A percentile compares a stretch with the other conserved stretches of the same genome.
These are phyloP conservation scores for Paralichthys olivaceus DNA, from an alignment of 2,113 vertebrate species.

Conservation along the genomic window DNA sequence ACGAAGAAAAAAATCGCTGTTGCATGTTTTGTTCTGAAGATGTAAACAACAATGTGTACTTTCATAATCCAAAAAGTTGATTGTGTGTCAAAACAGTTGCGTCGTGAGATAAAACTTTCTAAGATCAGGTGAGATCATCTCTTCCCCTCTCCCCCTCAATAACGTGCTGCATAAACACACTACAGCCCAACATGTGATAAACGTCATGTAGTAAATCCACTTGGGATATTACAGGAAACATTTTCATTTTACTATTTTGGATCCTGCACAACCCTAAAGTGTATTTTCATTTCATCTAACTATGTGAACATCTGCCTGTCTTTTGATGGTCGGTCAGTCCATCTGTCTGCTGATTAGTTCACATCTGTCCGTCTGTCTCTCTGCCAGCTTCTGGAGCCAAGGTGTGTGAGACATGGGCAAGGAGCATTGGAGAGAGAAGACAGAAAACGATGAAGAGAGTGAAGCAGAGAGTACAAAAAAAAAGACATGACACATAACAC, in stretches of 20 bases:
- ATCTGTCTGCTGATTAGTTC: conserved; percentile 69
- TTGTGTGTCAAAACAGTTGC: too few relatives aligned
- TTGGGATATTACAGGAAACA: not conserved
- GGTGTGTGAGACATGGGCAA: conserved; percentile 37
- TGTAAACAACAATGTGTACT: too few relatives aligned
- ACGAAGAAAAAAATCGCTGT: too few relatives aligned
- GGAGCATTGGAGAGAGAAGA: conserved; percentile 1
- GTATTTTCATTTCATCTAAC: conserved; percentile 25
- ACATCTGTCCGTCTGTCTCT: conserved; percentile 70
- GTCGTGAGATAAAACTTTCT: not conserved
- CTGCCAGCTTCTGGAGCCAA: conserved; percentile 52
- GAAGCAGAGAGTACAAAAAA: not conserved
- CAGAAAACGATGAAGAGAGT: conserved; percentile 2
- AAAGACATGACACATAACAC: not conserved
- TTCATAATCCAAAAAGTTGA: too few relatives aligned
- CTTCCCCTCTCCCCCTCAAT: not conserved
- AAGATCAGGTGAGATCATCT: not conserved
- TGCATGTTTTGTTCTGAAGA: too few relatives aligned
- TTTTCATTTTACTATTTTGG: not conserved
- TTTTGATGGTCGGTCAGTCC: conserved; percentile 72
- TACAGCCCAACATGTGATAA: not conserved
- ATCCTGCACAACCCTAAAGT: not conserved
- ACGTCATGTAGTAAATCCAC: not conserved
- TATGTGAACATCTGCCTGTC: conserved; percentile 52
- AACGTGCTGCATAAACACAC: not conserved